Evolutionary conservation across 2,113 vertebrate species (phyloP).

Genomic region (Dipodomys merriami): DNA sequence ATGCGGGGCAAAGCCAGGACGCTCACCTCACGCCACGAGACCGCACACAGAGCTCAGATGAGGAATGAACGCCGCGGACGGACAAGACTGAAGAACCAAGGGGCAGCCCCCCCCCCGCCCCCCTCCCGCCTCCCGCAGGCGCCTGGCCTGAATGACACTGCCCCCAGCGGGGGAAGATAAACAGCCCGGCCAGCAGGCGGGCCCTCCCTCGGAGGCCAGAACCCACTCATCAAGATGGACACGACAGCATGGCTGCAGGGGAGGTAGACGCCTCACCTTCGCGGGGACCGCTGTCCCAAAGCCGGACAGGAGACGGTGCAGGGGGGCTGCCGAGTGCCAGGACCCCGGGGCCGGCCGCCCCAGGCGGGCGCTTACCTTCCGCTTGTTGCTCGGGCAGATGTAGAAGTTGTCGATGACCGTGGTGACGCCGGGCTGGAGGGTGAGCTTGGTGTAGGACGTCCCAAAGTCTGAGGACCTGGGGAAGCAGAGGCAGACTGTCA

Average conservation of each 20-base stretch:
- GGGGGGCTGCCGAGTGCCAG: too few species aligned
- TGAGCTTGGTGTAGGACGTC: conserved; percentile 95
- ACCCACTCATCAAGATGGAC: accelerated
- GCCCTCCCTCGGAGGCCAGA: background rate
- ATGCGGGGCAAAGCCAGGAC: background rate
- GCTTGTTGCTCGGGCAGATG: conserved; percentile 98
- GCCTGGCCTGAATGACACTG: background rate
- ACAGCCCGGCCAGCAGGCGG: accelerated
- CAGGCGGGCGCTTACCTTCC: conserved; percentile 89
- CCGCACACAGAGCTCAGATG: accelerated
- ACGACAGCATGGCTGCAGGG: too few species aligned
- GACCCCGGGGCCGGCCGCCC: accelerated
- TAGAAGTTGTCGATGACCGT: conserved; percentile 97
- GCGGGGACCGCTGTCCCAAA: accelerated
- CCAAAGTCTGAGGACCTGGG: conserved; percentile 96
- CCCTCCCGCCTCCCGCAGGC: accelerated
- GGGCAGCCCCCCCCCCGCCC: accelerated
- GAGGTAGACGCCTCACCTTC: accelerated
- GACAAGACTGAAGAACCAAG: accelerated
- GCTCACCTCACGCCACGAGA: background rate
- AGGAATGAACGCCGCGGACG: too few species aligned
- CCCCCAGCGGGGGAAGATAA: background rate
- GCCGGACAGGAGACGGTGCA: background rate
- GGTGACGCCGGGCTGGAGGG: conserved; percentile 93
- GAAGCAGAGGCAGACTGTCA: conserved; percentile 48